These are phyloP conservation scores for Zaprionus capensis DNA, from an alignment of 1,140 invertebrate species.

Conservation along the genomic window DNA sequence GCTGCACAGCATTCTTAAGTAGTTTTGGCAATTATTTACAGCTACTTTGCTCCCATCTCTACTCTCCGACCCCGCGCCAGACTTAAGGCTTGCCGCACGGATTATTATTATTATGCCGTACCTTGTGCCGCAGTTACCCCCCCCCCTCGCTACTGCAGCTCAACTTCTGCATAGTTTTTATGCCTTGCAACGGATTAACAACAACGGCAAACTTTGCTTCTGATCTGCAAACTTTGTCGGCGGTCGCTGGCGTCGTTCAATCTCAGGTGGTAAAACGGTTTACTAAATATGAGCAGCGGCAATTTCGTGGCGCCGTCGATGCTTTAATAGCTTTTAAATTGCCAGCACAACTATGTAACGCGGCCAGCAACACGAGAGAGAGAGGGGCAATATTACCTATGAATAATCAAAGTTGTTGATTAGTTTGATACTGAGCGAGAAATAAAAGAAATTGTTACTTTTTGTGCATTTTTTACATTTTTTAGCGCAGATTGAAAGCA, in stretches of 20 bases:
- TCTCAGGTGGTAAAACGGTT: slow-evolving; percentile 72
- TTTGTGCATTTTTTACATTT: too few relatives aligned
- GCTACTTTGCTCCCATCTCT: slow-evolving; percentile 62
- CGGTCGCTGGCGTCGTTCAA: slow-evolving; percentile 31
- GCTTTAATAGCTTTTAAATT: slow-evolving; percentile 70
- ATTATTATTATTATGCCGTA: slow-evolving; percentile 71
- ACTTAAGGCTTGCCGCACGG: slow-evolving; percentile 76
- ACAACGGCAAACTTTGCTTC: slow-evolving; percentile 77
- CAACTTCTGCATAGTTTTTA: slow-evolving; percentile 81
- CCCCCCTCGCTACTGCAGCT: not conserved
- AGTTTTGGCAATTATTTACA: slow-evolving; percentile 83
- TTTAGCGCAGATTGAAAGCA: too few relatives aligned
- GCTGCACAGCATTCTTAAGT: slow-evolving; percentile 79
- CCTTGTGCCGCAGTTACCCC: slow-evolving; percentile 41
- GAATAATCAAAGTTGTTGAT: slow-evolving; percentile 5
- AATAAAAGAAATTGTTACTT: not conserved
- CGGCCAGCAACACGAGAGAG: not conserved
- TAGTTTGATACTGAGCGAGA: not conserved
- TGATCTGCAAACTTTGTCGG: slow-evolving; percentile 76
- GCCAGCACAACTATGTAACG: slow-evolving; percentile 15
- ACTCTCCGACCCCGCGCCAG: not conserved
- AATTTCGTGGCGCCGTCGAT: slow-evolving; percentile 47
- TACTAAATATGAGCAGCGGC: slow-evolving; percentile 64
- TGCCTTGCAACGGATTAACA: slow-evolving; percentile 80
- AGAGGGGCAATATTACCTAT: not conserved